Base-by-base conservation (phyloP, 2,888 invertebrate genomes). In the Dermolepida albohirtum region DNA sequence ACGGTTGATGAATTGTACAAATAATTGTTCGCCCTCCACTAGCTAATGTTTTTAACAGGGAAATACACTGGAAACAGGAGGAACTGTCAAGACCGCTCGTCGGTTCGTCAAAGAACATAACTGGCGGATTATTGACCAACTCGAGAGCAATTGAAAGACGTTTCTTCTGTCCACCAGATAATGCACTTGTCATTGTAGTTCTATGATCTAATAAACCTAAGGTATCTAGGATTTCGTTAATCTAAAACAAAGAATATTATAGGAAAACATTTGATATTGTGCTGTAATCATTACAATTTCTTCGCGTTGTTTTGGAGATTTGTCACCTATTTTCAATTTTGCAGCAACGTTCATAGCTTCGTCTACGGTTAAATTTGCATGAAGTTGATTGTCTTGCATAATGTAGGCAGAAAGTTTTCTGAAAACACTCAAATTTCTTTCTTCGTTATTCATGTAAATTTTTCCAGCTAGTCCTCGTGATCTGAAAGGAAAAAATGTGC, bases 41-140 rank as follows among this genome's bases (percentile, higher is more conserved):
- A 0, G 97, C 96, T 73, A 98, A 83, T 51, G 92, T 92, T 86
- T 96, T 96, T 77, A 97, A 85, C 71, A 97, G 83, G 6, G 93
- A 91, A 72, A 97, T 94, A 80, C 97, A 97, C 84, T 96, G 96
- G 85, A 94, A 96, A 80, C 97, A 96, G 0, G 96, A 96, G 0
- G 96, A 95, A 74, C 96, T 96, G 86, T 98, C 97, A 80, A 98
- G 84, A 2, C 97, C 97, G 73, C 96, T 97, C 72, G 97, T 97
- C 0, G 97, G 97, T 83, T 97, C 97, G 81, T 97, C 97, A 81
- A 97, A 97, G 85, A 97, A 97, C 96, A 97, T 97, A 71, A 97
- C 92, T 0, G 97, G 97, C 8, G 97, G 97, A 83, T 97, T 97
- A 85, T 96, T 97, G 74, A 97, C 96, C 74, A 97, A 86, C 84